Evolutionary conservation across 1,140 invertebrate genomes (phyloP), one percentile per base, ranked within the genome.

Genomic region (Ridgeia piscesae): DNA sequence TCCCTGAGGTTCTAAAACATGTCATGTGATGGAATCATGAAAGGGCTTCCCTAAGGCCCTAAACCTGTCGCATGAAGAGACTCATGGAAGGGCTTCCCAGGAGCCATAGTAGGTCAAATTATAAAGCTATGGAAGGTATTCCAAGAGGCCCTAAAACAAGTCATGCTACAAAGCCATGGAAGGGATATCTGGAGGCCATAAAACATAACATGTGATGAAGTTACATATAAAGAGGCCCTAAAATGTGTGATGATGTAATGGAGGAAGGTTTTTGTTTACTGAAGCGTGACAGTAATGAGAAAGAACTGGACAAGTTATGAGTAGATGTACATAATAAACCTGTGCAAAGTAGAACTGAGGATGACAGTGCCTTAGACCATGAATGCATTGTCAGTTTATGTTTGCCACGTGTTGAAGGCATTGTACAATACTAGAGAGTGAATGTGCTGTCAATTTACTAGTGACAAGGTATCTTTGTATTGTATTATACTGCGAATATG

Each of bases 401-500:
- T 96, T 94, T 98, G 97, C 98, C 99, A 99, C 27, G 98, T 98
- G 0, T 98, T 97, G 95, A 99, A 99, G 34, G 98, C 98, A 89
- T 97, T 97, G 93, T 99, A 97, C 96, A 99, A 98, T 0, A 98
- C 98, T 0, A n/a, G n/a, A n/a, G n/a, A n/a, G 98, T 98, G 94
- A 99, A 98, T 1, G 98, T 98, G 21, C 50, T 34, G 91, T 93
- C 31, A 99, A 97, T 94, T 93, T 93, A 96, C 96, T 94, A 96
- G 94, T 98, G 97, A 98, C 99, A 99, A 31, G 98, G 98, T 0
- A 98, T 97, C 95, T 99, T 99, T 34, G 98, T 98, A 89, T 97
- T 97, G 93, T 99, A 97, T 96, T 99, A 98, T 0, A 98, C 98
- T 0, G 98, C 98, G 94, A 99, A 98, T 1, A 98, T 98, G 35